Evolutionary conservation across 2,888 invertebrate genomes (phyloP).

Genomic region (Orthosia gracilis): DNA sequence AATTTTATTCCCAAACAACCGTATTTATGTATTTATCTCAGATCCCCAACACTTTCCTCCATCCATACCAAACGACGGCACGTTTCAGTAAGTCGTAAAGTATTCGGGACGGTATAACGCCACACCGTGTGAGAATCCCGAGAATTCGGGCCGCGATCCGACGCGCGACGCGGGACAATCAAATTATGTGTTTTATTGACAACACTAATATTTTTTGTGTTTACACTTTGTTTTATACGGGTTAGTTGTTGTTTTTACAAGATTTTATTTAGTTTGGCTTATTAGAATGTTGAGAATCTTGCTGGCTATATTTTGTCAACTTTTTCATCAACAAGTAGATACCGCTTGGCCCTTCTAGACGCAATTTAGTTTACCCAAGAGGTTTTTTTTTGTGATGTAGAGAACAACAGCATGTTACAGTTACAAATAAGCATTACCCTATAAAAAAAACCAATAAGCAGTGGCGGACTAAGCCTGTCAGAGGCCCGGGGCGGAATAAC

Average conservation of each 20-base stretch:
- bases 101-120: constrained; percentile 36
- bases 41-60: constrained; percentile 26
- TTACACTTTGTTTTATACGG: constrained; percentile 40
- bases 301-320: not conserved
- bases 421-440: no score
- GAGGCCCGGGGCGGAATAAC: no score
- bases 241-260: not conserved
- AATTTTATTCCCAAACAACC: not conserved
- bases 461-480: no score
- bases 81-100: constrained; percentile 50
- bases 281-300: not conserved
- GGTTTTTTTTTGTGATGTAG: no score
- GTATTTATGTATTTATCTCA: not conserved
- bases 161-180: constrained; percentile 64
- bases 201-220: constrained; percentile 34
- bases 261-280: not conserved
- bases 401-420: no score
- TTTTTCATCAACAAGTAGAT: no score
- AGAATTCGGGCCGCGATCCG: constrained; percentile 59
- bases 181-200: constrained; percentile 69
- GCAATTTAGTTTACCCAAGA: no score
- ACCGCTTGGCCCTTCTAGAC: no score
- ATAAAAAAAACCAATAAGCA: no score
- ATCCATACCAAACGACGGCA: constrained; percentile 36
- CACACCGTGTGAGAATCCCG: constrained; percentile 67